Base-by-base conservation (phyloP, 2,797 vertebrate genomes). In the Urocyon cinereoargenteus region DNA sequence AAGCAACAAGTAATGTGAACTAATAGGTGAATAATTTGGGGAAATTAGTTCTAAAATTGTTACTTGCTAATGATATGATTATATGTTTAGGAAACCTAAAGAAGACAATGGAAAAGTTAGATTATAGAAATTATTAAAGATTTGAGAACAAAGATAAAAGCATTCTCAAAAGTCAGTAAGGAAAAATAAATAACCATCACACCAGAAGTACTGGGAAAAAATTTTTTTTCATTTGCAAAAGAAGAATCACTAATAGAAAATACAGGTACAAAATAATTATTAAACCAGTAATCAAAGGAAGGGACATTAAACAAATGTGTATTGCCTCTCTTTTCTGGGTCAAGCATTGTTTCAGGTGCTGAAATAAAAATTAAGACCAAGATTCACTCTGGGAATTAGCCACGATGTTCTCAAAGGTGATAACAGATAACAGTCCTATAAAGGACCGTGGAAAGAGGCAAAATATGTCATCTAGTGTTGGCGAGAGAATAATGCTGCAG, bases 121-220 rank as follows among this genome's bases (percentile, higher is more conserved):
- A 34, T 68, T 31, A 34, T 9, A 75, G 10, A 75, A 19, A 49
- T 66, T 28, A 57, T 91, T 40, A 86, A 64, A 51, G 11, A 0
- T 91, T 72, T 88, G 81, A 86, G 61, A 82, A 57, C 40, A 34
- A 64, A 88, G 9, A 51, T 16, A 16, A 77, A 91, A 59, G 24
- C 5, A 2, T 61, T 77, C 68, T 92, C 59, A 83, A 77, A 95
- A 53, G 45, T 61, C 19, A 88, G 11, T 55, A 55, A n/a, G 28
- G 13, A 70, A 57, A 31, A 78, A 51, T 64, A 45, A 73, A 81
- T 21, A n/a, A 31, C 7, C 15, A 26, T 86, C 16, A 64, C 14
- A 6, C 8, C 31, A 34, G 77, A 79, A 66, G 59, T 85, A 40
- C 3, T 68, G 9, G 73, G 51, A 24, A 57, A 86, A 82, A 78